Evolutionary conservation across 2,113 vertebrate species (phyloP).

Genomic region (Trogon melanurus): DNA sequence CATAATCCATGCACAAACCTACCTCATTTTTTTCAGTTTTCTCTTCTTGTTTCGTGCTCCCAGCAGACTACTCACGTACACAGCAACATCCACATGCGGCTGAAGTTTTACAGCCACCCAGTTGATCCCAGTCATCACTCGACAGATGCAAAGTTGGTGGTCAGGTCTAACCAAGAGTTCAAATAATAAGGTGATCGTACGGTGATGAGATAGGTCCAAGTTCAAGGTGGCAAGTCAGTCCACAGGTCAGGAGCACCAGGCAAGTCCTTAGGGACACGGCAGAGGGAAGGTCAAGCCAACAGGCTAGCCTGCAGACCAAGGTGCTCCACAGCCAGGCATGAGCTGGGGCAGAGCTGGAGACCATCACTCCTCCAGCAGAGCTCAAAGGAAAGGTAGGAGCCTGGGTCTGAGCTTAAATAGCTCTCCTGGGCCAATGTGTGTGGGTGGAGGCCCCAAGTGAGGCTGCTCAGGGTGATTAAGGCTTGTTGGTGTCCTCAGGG

Average conservation of each 20-base stretch:
- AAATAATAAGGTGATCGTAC: rapidly evolving
- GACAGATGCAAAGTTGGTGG: neutral
- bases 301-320: neutral
- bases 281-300: neutral
- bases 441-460: neutral
- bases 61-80: rapidly evolving
- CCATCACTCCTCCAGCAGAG: neutral
- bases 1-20: rapidly evolving
- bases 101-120: neutral
- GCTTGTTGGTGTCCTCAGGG: neutral
- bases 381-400: rapidly evolving
- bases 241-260: neutral
- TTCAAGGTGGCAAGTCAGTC: neutral
- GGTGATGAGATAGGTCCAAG: neutral
- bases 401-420: neutral
- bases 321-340: neutral
- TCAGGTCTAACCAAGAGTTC: neutral
- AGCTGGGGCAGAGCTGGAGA: too few relatives aligned
- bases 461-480: neutral
- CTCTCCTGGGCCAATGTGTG: neutral
- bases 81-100: rapidly evolving
- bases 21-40: neutral
- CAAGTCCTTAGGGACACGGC: neutral
- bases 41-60: neutral
- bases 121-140: neutral